These are phyloP conservation scores for Akabosia matsudoensis DNA, from an alignment of 1,140 invertebrate genomes.

Conservation along the genomic window DNA sequence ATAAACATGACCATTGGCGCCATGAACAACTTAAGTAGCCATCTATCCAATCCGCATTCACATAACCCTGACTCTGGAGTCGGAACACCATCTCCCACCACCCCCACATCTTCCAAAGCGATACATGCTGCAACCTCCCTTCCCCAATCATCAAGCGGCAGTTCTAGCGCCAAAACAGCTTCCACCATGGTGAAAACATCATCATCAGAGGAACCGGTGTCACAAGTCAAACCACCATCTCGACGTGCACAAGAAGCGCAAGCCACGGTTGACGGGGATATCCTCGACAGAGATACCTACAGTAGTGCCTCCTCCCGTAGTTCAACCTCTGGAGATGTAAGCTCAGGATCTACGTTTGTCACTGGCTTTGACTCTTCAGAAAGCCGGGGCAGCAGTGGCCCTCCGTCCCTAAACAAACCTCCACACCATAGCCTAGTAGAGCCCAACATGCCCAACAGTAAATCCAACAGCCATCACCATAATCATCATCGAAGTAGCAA, in stretches of 20 bases:
- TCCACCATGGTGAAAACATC: neutral
- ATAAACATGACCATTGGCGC: constrained; percentile 26
- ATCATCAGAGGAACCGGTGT: neutral
- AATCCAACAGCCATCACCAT: neutral
- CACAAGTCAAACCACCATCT: neutral
- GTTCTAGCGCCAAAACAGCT: neutral
- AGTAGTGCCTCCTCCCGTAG: neutral
- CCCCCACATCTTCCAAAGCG: neutral
- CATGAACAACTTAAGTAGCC: neutral
- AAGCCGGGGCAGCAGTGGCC: neutral
- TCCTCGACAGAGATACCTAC: neutral
- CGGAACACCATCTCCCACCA: neutral
- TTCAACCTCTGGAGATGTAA: neutral
- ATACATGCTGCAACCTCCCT: neutral
- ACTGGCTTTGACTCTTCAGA: constrained; percentile 9
- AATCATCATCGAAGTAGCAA: neutral
- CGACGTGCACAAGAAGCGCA: neutral
- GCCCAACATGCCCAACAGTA: neutral
- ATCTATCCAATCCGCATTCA: neutral
- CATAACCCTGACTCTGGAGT: neutral
- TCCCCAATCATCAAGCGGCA: neutral
- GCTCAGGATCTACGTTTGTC: neutral
- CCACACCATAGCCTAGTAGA: neutral
- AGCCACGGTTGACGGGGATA: neutral
- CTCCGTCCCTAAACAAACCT: neutral